Conservation (phyloP, 2,888 invertebrate genomes). For the Cenopis cana region DNA sequence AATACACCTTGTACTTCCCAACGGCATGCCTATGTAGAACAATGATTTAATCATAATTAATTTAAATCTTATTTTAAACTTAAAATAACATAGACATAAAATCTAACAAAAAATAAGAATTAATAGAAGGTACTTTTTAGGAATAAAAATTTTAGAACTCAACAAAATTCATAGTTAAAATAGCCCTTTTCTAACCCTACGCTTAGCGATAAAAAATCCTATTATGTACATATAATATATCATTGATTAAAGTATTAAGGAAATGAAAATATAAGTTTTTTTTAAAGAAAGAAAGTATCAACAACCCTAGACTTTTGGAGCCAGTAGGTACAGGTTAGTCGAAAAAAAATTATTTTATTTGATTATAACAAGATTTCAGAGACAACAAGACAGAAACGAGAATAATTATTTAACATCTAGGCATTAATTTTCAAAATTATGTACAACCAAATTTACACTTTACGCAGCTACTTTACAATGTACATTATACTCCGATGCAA, state of each 20-base stretch:
- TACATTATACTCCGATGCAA: slow-evolving; percentile 45
- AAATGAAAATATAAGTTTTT: slow-evolving; percentile 51
- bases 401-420: slow-evolving; percentile 11
- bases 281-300: slow-evolving; percentile 12
- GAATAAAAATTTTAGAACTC: slow-evolving; percentile 80
- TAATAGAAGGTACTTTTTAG: slow-evolving; percentile 79
- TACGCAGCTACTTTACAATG: slow-evolving; percentile 59
- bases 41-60: slow-evolving; percentile 73
- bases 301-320: slow-evolving; percentile 13
- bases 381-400: slow-evolving; percentile 12
- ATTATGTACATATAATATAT: slow-evolving; percentile 60
- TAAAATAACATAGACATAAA: slow-evolving; percentile 67
- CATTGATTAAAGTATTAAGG: slow-evolving; percentile 51
- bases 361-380: slow-evolving; percentile 6
- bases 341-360: neutral
- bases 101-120: slow-evolving; percentile 65
- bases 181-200: slow-evolving; percentile 65
- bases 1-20: slow-evolving; percentile 73
- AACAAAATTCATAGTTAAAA: slow-evolving; percentile 66
- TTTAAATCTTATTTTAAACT: slow-evolving; percentile 57
- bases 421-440: slow-evolving; percentile 66
- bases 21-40: slow-evolving; percentile 56
- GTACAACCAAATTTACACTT: slow-evolving; percentile 81
- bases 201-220: slow-evolving; percentile 64
- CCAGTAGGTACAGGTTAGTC: slow-evolving; percentile 6